phyloP scores from a whole-genome alignment of 2,888 invertebrate genomes.

The Achlya flavicornis region DNA sequence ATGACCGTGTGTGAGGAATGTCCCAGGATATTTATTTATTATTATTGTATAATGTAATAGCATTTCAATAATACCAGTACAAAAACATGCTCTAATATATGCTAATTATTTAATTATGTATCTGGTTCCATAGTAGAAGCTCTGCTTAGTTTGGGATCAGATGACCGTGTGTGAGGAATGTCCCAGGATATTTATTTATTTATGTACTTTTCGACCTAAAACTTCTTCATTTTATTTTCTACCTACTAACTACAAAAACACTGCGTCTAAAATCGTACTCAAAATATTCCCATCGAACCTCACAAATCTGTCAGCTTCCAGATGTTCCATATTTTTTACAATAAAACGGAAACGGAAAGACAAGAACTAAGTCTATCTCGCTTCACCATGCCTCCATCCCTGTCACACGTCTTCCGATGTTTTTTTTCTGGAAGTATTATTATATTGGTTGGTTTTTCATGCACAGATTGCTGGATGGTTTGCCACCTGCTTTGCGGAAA shows the following conservation, averaged over 20 bases:
- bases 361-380: constrained; percentile 50
- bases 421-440: constrained; percentile 50
- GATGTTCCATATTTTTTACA: constrained; percentile 74
- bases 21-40: too few species aligned
- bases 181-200: too few species aligned
- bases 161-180: too few species aligned
- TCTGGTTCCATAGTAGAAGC: too few species aligned
- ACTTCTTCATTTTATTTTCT: neutral
- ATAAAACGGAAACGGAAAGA: constrained; percentile 81
- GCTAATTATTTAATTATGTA: too few species aligned
- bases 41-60: too few species aligned
- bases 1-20: too few species aligned
- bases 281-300: constrained; percentile 61
- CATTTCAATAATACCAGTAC: too few species aligned
- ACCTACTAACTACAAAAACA: constrained; percentile 20
- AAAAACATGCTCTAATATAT: too few species aligned
- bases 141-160: too few species aligned
- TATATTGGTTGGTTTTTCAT: constrained; percentile 66
- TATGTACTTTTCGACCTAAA: too few species aligned
- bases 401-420: constrained; percentile 56
- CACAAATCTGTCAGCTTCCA: constrained; percentile 64
- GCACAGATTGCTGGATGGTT: constrained; percentile 71
- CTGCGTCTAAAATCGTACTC: constrained; percentile 28
- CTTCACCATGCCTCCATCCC: constrained; percentile 49
- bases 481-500: constrained; percentile 69